Conservation (phyloP, 2,797 vertebrate species). For the Semaprochilodus insignis region DNA sequence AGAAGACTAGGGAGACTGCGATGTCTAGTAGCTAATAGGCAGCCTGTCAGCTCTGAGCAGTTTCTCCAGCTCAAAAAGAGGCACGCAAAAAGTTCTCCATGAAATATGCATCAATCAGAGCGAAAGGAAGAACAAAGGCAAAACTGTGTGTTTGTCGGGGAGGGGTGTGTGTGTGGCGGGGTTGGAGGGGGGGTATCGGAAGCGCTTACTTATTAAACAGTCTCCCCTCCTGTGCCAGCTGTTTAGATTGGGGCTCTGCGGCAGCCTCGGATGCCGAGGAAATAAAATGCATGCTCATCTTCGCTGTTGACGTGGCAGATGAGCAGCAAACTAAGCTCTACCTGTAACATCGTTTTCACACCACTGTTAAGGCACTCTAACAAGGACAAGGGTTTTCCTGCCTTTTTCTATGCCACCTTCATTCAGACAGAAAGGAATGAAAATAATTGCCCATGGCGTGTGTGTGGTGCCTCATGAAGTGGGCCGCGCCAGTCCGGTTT, state of each 20-base stretch:
- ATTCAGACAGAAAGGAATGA: neutral
- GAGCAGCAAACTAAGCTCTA: constrained; percentile 62
- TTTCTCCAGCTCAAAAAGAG: constrained; percentile 66
- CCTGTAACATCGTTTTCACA: constrained; percentile 37
- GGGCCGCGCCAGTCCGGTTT: neutral
- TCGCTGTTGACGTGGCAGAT: constrained; percentile 67
- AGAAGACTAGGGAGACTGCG: constrained; percentile 57
- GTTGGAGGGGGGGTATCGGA: constrained; percentile 49
- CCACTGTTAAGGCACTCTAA: constrained; percentile 32
- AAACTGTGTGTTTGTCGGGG: constrained; percentile 63
- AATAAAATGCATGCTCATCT: constrained; percentile 52
- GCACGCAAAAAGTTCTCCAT: constrained; percentile 65
- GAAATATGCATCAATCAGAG: constrained; percentile 71
- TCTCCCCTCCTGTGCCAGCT: constrained; percentile 59
- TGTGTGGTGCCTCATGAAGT: neutral
- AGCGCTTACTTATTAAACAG: constrained; percentile 62
- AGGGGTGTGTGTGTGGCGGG: neutral
- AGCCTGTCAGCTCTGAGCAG: constrained; percentile 63
- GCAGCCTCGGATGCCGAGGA: constrained; percentile 66
- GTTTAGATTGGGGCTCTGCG: constrained; percentile 58
- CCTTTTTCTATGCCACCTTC: constrained; percentile 12
- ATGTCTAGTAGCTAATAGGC: constrained; percentile 66
- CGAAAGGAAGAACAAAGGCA: constrained; percentile 69
- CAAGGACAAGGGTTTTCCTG: constrained; percentile 32
- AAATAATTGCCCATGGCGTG: constrained; percentile 29